Evolutionary conservation across 2,888 invertebrate genomes (phyloP).

Genomic region (Ichneumoninae sp.): DNA sequence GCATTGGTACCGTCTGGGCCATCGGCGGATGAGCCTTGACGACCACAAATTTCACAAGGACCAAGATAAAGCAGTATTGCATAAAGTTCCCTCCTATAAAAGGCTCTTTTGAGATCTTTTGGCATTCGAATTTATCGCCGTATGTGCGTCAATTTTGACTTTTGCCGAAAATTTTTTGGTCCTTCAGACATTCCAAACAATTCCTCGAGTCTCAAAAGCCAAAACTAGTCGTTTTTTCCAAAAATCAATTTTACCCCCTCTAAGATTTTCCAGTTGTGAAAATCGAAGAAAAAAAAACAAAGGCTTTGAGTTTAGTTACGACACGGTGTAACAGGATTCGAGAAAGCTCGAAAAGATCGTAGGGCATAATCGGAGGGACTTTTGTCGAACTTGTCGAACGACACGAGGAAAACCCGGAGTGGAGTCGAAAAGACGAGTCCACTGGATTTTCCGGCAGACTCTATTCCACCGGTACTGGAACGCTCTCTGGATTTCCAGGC

Average conservation of each 20-base stretch:
- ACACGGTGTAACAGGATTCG: not conserved
- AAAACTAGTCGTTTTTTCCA: not conserved
- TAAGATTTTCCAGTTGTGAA: no score
- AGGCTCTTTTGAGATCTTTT: not conserved
- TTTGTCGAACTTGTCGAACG: not conserved
- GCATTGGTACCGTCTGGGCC: not conserved
- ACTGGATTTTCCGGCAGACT: conserved; percentile 23
- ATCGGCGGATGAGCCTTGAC: not conserved
- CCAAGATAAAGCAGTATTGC: not conserved
- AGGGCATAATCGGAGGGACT: not conserved
- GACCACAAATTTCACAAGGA: not conserved
- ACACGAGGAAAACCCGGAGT: conserved; percentile 22
- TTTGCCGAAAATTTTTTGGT: not conserved
- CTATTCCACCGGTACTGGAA: conserved; percentile 16
- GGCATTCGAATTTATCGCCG: not conserved
- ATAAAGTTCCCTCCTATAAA: not conserved
- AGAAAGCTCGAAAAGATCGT: not conserved
- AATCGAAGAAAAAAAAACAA: not conserved
- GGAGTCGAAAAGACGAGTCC: conserved; percentile 30
- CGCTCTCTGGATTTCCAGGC: conserved; percentile 56
- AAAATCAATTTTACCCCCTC: not conserved
- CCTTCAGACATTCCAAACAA: not conserved
- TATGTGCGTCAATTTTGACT: not conserved
- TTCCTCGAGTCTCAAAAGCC: no score
- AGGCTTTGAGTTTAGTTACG: not conserved